Evolutionary conservation across 2,113 vertebrate species (phyloP), one percentile per base, ranked within the genome.

Genomic region (Phyllostomus hastatus): DNA sequence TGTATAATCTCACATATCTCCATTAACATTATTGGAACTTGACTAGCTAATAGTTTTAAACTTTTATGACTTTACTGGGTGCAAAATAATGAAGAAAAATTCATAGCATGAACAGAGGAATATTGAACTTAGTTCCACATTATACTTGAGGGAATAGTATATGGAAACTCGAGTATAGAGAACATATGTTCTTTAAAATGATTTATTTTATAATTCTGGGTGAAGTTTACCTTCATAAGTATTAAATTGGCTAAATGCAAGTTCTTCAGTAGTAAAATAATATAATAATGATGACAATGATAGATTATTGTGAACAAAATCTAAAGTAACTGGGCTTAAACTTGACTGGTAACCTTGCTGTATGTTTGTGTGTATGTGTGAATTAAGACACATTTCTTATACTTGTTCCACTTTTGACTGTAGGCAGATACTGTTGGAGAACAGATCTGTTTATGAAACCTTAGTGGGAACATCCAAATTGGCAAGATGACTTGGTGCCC

Each of bases 401-500:
- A 78, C 93, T 92, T 96, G 41, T 92, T 94, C 43, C 52, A 52
- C 81, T 87, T 95, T 96, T 91, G 43, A 95, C 46, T 89, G 59
- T 95, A 61, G 85, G 66, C 69, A 67, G 69, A 83, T 89, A 88
- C 35, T 97, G 82, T 86, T 94, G 64, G 72, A 88, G 94, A 96
- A 91, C 85, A 91, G 48, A 95, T 91, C 80, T 97, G 66, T 97
- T 97, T 97, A 72, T 95, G 95, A 97, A 96, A 86, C 41, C 73
- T 92, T 93, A 70, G 5, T 92, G 57, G 85, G 96, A 97, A 96
- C 94, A 96, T 95, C 84, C 86, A 95, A 96, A 96, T 95, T 98
- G 97, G 96, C 97, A 97, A 88, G 96, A 96, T 76, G 92, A 94
- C 43, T 96, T 88, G 94, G 82, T 96, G 72, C 86, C 96, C 97